Conservation (phyloP, 92 coral and sea anemone genomes). For the Actinernus sp. region DNA sequence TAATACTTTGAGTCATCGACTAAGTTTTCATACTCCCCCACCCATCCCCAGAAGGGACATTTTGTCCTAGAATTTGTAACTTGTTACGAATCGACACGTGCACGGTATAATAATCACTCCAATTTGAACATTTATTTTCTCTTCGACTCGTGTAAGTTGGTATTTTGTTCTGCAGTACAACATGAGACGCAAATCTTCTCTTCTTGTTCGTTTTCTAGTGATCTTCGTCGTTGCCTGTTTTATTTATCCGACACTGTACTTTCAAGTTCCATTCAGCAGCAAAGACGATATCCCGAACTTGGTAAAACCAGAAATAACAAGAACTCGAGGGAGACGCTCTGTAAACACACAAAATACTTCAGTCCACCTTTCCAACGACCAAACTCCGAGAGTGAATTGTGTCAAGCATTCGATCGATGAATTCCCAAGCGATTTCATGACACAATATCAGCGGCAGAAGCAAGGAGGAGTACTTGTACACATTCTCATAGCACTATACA, state of each 20-base stretch:
- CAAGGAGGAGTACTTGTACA: conserved; percentile 64
- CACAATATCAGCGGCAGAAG: conserved; percentile 60
- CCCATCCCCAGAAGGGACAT: no score
- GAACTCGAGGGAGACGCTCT: no score
- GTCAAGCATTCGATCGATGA: conserved; percentile 83
- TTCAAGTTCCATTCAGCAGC: conserved; percentile 15
- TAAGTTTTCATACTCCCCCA: no score
- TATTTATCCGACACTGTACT: conserved; percentile 57
- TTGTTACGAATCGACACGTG: no score
- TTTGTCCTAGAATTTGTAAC: no score
- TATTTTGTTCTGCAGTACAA: no score
- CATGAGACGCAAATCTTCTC: conserved; percentile 12
- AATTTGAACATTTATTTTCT: no score
- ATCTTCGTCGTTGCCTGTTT: conserved; percentile 47
- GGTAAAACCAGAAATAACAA: neutral
- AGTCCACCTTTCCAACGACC: neutral
- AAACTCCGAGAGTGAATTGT: conserved; percentile 46
- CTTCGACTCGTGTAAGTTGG: no score
- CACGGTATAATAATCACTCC: no score
- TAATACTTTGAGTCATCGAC: no score
- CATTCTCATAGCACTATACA: conserved; percentile 60
- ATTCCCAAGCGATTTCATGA: conserved; percentile 78
- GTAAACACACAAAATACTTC: no score
- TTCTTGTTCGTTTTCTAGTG: conserved; percentile 26
- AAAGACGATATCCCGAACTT: neutral